Base-by-base conservation (phyloP, 2,113 vertebrate genomes). In the Coptodon bakossiorum region DNA sequence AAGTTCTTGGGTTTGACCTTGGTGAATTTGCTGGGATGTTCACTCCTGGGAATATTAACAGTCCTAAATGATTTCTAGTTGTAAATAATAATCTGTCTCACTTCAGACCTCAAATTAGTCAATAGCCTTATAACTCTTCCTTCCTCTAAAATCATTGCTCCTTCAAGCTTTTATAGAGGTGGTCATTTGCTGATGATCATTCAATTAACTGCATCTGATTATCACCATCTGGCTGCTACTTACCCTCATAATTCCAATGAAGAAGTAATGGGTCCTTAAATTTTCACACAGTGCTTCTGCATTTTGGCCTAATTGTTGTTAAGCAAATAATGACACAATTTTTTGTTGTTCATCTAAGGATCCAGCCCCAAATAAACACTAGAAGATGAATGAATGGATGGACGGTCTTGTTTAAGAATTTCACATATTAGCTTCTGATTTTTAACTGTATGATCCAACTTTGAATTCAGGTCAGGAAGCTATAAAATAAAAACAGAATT, bases 391-490 rank as follows among this genome's bases (percentile, higher is more conserved):
- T n/a, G n/a, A n/a, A 3, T 38, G 34, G 0, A 66, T 1, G 38
- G 38, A 73, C 5, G 2, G n/a, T 4, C 2, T 1, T 17, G 22
- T 73, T 27, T 6, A 27, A 27, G 13, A 27, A 0, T 73, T 9
- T 29, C 9, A 17, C 14, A 45, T 3, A 27, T 16, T 0, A 17
- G 40, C 7, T 43, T 24, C 38, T 43, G n/a, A 24, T 45, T 73
- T 71, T 45, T 73, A 0, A 40, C n/a, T 0, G 22, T 45, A 27
- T 27, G 22, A 24, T 17, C 22, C 13, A 0, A 73, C 3, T 73
- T 45, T 45, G 38, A 45, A 45, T 7, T 12, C 8, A 45, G 3
- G 38, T 45, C 13, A 24, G 0, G 38, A 73, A 10, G 0, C 66
- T 73, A 36, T 66, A n/a, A 36, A 66, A 45, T 71, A 24, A 40